Evolutionary conservation across 92 coral and sea anemone genomes (phyloP), one percentile per base, ranked within the genome.

Genomic region (Ricordea florida): DNA sequence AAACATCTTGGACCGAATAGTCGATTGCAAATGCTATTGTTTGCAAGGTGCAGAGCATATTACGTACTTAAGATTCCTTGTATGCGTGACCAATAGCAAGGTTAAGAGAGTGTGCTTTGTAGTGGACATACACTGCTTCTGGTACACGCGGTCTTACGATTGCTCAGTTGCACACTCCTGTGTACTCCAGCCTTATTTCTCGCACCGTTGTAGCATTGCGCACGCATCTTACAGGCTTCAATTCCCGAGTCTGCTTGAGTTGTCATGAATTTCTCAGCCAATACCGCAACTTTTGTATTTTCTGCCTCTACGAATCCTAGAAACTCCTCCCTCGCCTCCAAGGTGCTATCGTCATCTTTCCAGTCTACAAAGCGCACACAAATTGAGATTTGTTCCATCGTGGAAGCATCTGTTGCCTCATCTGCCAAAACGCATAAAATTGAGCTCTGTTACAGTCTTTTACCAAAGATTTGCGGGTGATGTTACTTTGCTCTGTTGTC

Each of bases 21-120:
- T 78, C 57, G 77, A 53, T 37, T 67, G 84, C 66, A 49, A 33
- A 78, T 35, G 66, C 84, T 41, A 78, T 66, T 44, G 66, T 28
- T 25, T 66, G 76, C 68, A 76, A 65, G 62, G 83, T 76, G 51
- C 66, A 53, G 44, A 78, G 44, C 77, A 66, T 78, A 67, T 78
- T 78, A 52, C 78, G 66, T 37, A 67, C 84, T 38, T 66, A 35
- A 13, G 25, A 13, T 4, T 47, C 10, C 29, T 47, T 2, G 55
- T 28, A 47, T 47, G 27, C 26, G 55, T 47, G 5, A 6, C 55
- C 55, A 20, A 47, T 16, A 28, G 55, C 55, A n/a, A n/a, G n/a
- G n/a, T n/a, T n/a, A n/a, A n/a, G n/a, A n/a, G n/a, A n/a, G n/a
- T n/a, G n/a, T n/a, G n/a, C n/a, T n/a, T n/a, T n/a, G n/a, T n/a